A percentile compares a stretch with the other conserved stretches of the same genome.
Conservation (phyloP, 1,140 invertebrate species). For the Tetramorium alpestre region DNA sequence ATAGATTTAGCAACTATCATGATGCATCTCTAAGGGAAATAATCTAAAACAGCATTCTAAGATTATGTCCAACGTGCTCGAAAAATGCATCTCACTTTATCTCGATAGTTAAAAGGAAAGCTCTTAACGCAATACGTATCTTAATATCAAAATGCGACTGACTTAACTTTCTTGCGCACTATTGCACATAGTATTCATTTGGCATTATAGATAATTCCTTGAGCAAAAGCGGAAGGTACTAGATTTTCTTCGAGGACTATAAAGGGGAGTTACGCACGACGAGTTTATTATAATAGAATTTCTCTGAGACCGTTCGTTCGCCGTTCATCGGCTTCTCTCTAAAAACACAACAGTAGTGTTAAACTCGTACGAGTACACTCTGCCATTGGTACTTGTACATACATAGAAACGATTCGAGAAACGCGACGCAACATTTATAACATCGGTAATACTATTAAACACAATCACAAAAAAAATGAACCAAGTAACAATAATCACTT, state of each 20-base stretch:
- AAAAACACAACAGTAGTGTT: not conserved
- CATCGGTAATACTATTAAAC: not conserved
- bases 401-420: not conserved
- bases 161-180: constrained; percentile 33
- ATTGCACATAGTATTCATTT: constrained; percentile 44
- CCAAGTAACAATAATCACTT: not conserved
- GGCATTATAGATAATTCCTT: constrained; percentile 51
- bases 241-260: constrained; percentile 61
- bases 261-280: constrained; percentile 31
- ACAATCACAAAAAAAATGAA: not conserved
- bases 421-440: not conserved
- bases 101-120: constrained; percentile 14
- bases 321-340: not conserved
- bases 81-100: constrained; percentile 1
- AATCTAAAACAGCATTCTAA: constrained; percentile 18
- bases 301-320: constrained; percentile 44
- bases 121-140: constrained; percentile 18
- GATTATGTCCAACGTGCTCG: not conserved
- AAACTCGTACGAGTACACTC: not conserved
- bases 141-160: constrained; percentile 44
- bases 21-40: not conserved
- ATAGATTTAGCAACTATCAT: not conserved
- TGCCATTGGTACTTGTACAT: not conserved
- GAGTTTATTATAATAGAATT: constrained; percentile 30
- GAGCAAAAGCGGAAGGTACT: constrained; percentile 72